phyloP scores from a whole-genome alignment of 2,797 vertebrate species.

The Myripristis murdjan region DNA sequence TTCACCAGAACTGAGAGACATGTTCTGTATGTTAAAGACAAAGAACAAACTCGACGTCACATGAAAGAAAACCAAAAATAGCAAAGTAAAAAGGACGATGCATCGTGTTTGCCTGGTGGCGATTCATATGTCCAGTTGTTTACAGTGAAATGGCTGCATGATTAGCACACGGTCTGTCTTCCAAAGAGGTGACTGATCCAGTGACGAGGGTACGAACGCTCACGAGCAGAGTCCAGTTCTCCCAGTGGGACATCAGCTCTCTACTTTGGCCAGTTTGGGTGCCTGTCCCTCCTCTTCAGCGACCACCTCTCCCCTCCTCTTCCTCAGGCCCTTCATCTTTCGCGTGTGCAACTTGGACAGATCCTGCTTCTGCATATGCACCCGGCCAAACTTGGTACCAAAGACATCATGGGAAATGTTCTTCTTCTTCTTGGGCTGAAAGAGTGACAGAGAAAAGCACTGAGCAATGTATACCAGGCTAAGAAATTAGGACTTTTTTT shows the following conservation, averaged over 20 bases:
- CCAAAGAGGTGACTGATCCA: background rate
- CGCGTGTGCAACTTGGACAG: constrained; percentile 93
- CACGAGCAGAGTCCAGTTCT: too few species aligned
- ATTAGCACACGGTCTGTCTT: background rate
- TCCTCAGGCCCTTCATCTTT: constrained; percentile 96
- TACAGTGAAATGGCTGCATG: background rate
- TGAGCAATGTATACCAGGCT: background rate
- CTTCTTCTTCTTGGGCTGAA: constrained; percentile 96
- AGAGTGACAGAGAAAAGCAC: constrained; percentile 4
- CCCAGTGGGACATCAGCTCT: constrained; percentile 49
- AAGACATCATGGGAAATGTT: constrained; percentile 94
- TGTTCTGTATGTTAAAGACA: background rate
- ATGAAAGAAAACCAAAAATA: background rate
- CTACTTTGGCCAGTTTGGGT: constrained; percentile 85
- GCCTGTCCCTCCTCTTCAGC: constrained; percentile 56
- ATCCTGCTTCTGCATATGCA: constrained; percentile 98
- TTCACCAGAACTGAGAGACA: too few species aligned
- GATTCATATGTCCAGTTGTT: background rate
- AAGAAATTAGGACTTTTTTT: too few species aligned
- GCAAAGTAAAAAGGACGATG: background rate
- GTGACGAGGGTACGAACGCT: background rate
- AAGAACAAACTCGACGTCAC: background rate
- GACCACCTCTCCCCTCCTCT: constrained; percentile 83
- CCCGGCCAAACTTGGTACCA: constrained; percentile 92
- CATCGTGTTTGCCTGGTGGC: background rate